Conservation (phyloP, 2,797 vertebrate genomes). For the Natrix natrix region DNA sequence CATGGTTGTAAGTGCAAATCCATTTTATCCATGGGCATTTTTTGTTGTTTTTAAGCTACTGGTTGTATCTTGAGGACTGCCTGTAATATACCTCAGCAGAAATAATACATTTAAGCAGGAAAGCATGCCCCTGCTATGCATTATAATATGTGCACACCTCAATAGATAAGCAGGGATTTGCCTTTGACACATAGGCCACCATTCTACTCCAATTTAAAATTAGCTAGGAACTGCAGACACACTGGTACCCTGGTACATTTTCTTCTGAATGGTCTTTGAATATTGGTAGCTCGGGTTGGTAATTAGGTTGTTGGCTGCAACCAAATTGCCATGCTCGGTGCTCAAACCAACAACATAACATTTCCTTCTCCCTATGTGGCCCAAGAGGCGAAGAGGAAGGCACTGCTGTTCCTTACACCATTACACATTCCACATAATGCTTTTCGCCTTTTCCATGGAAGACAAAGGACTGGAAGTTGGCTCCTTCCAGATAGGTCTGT, state of each 20-base stretch:
- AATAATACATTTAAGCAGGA: background rate
- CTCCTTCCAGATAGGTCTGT: fast-evolving
- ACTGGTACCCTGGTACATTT: background rate
- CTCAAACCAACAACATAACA: background rate
- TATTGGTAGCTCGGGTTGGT: too few relatives aligned
- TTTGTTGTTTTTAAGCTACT: background rate
- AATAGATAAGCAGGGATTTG: background rate
- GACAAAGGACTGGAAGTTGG: background rate
- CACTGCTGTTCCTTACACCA: background rate
- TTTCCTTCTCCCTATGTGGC: background rate
- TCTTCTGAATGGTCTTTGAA: background rate
- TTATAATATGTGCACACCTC: background rate
- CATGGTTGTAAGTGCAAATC: background rate
- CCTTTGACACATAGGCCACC: background rate
- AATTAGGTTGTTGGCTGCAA: too few relatives aligned
- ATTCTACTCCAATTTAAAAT: background rate
- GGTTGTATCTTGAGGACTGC: background rate
- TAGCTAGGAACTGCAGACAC: too few relatives aligned
- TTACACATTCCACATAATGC: fast-evolving
- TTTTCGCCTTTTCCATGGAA: fast-evolving
- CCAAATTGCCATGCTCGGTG: too few relatives aligned
- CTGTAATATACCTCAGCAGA: background rate
- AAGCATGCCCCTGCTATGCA: background rate
- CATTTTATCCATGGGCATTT: background rate
- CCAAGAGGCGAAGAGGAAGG: fast-evolving